Base-by-base conservation (phyloP, 2,797 vertebrate genomes). In the Phoeniculus purpureus region DNA sequence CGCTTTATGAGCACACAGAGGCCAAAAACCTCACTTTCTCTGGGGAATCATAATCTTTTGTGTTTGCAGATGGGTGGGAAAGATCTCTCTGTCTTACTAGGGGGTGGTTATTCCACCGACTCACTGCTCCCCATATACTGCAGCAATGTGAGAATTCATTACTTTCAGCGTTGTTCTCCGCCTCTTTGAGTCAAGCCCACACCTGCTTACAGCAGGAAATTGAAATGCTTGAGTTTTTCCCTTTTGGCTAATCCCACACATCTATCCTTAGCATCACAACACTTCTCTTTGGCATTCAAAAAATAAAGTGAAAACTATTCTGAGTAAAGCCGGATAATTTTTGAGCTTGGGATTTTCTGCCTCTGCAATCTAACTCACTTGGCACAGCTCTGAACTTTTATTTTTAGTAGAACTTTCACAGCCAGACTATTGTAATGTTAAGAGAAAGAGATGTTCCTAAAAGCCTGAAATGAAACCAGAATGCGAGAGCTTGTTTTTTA, bases 371-470 rank as follows among this genome's bases (percentile, higher is more conserved):
- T 85, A 58, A 83, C 90, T 83, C 51, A 6, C 70, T 90, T 87
- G 70, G 76, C n/a, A 61, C 26, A 58, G 32, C 79, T 85, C 66
- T 48, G 18, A 79, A 85, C 75, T 87, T 92, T 16, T 75, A 87
- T 92, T 95, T 92, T 96, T 81, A 81, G 76, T 83, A 64, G 32
- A 94, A 85, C 37, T 87, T 92, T 64, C 45, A 73, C n/a, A 90
- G 76, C 64, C 56, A 78, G 34, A 14, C 34, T 90, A 54, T 75
- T 92, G 81, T 91, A 84, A 45, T 43, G 60, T 87, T 91, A 37
- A 73, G 47, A 64, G 77, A 76, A 76, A 54, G 75, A 81, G 62
- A n/a, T 66, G 22, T 90, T 93, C 70, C 56, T 93, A 52, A 60
- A 92, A 80, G 68, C 61, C 72, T 77, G 12, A 85, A 70, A 64